These are phyloP conservation scores for Craterocephalus amniculus DNA, from an alignment of 2,797 vertebrate species.

Conservation along the genomic window DNA sequence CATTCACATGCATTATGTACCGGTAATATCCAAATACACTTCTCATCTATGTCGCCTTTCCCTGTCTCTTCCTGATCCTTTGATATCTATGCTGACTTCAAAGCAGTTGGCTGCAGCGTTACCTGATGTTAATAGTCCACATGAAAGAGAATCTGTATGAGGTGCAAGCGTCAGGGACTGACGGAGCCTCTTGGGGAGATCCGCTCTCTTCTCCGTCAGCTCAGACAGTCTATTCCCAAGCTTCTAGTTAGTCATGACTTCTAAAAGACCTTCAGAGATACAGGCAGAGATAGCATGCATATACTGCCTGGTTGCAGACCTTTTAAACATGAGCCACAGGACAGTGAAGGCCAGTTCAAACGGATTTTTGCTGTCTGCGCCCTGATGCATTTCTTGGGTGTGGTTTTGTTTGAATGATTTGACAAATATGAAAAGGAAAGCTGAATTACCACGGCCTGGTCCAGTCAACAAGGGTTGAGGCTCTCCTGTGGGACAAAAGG, in stretches of 20 bases:
- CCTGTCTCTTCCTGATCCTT: constrained; percentile 60
- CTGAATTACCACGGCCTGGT: constrained; percentile 1
- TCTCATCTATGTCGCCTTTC: constrained; percentile 40
- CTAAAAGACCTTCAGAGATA: constrained; percentile 77
- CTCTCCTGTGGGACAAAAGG: constrained; percentile 25
- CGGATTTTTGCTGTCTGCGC: constrained; percentile 6
- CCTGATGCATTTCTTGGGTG: constrained; percentile 20
- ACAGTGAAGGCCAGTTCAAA: constrained; percentile 59
- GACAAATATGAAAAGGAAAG: constrained; percentile 39
- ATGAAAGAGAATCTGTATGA: constrained; percentile 81
- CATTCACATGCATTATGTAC: constrained; percentile 47
- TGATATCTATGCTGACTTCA: constrained; percentile 75
- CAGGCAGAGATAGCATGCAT: constrained; percentile 30
- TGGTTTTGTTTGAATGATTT: constrained; percentile 43
- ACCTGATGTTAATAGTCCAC: constrained; percentile 82
- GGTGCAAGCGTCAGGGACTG: constrained; percentile 67
- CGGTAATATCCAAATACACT: constrained; percentile 50
- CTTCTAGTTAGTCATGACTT: constrained; percentile 81
- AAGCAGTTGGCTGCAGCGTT: constrained; percentile 68
- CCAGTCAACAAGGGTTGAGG: constrained; percentile 38
- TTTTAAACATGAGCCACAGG: constrained; percentile 50
- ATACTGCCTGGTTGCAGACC: constrained; percentile 36
- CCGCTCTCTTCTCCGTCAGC: constrained; percentile 60
- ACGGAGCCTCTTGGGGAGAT: constrained; percentile 63
- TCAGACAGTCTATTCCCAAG: constrained; percentile 75